These are phyloP conservation scores for Calameuta idolon DNA, from an alignment of 2,888 invertebrate species.

Conservation along the genomic window DNA sequence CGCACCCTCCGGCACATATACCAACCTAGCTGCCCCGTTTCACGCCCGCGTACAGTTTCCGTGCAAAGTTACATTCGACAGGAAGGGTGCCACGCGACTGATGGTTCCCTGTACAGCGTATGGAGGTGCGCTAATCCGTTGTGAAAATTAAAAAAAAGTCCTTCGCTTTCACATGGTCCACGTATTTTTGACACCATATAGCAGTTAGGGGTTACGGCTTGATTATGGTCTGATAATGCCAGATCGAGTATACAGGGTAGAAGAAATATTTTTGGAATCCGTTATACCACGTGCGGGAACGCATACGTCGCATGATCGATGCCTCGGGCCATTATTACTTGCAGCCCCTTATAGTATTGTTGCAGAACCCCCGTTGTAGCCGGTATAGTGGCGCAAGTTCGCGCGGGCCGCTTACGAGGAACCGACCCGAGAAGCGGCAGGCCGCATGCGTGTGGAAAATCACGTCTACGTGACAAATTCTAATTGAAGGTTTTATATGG, in stretches of 20 bases:
- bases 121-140: background rate
- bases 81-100: background rate
- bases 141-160: background rate
- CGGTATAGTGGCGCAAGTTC: background rate
- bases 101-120: background rate
- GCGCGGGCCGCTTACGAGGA: background rate
- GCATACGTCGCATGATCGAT: constrained; percentile 52
- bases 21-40: constrained; percentile 28
- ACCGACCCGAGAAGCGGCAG: background rate
- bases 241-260: background rate
- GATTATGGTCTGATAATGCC: background rate
- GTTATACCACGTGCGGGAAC: constrained; percentile 18
- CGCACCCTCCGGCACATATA: constrained; percentile 58
- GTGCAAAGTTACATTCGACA: constrained; percentile 22
- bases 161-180: background rate
- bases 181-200: background rate
- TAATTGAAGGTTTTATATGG: constrained; percentile 52
- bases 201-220: background rate
- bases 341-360: constrained; percentile 53
- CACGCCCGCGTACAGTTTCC: constrained; percentile 26
- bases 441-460: constrained; percentile 27
- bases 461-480: constrained; percentile 61
- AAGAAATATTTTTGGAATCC: constrained; percentile 8
- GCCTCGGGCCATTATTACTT: constrained; percentile 61
- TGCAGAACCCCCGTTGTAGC: constrained; percentile 36